Evolutionary conservation across 2,113 vertebrate species (phyloP), one percentile per base, ranked within the genome.

Genomic region (Mesembrinibis cayennensis): DNA sequence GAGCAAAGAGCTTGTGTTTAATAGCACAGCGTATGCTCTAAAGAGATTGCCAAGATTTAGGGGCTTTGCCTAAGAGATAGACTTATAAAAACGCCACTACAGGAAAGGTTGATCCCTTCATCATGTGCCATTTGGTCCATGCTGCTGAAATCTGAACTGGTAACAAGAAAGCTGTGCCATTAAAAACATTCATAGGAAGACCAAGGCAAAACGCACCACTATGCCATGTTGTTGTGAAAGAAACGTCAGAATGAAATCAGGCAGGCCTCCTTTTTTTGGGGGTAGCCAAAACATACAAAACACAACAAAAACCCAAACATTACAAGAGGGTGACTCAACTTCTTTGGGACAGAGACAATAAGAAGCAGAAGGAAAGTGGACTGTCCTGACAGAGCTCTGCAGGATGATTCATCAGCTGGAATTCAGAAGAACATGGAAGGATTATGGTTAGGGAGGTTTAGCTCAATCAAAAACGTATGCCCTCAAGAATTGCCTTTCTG

Each of bases 41-140:
- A 94, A 94, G 93, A 97, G 86, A 93, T 82, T 96, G 98, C 89
- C 96, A 98, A 97, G 98, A 98, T 97, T 97, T 97, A 97, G 81
- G 67, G 74, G 84, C 91, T 97, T 97, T 98, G 97, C 96, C 96
- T 96, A 95, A 65, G 92, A 98, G 97, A 98, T 55, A 97, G 96
- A 88, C 95, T 97, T 98, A 97, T 93, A 96, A 97, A 97, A 98
- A 87, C 58, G 92, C 96, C 96, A 97, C 97, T 97, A 96, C 73
- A 87, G 73, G 93, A 82, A 97, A 95, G 87, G 80, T 92, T 97
- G 97, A 96, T 95, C 94, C 96, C 90, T 93, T 95, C 90, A 90
- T 93, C 84, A 70, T 82, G 53, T 93, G 89, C 92, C 96, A 89
- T 67, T n/a, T 50, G 38, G 77, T 65, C 30, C 6, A 72, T 20